These are phyloP conservation scores for Triplophysa bombifrons DNA, from an alignment of 2,797 vertebrate species.

Conservation along the genomic window DNA sequence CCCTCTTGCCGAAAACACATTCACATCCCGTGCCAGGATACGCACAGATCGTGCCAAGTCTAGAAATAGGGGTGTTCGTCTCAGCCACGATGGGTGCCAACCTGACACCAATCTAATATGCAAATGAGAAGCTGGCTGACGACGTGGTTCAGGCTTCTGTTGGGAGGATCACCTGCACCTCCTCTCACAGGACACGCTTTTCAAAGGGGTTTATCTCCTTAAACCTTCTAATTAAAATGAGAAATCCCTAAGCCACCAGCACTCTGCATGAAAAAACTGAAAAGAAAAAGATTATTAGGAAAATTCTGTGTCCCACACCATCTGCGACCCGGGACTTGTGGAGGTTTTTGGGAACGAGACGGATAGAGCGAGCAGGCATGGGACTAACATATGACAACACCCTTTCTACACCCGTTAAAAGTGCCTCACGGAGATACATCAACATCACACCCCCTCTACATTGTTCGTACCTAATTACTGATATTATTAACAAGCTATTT, in stretches of 20 bases:
- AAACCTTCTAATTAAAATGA: slow-evolving; percentile 96
- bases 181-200: slow-evolving; percentile 84
- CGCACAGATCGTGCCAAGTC: slow-evolving; percentile 55
- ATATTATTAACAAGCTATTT: slow-evolving; percentile 87
- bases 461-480: slow-evolving; percentile 92
- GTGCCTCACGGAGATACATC: slow-evolving; percentile 75
- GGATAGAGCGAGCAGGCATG: slow-evolving; percentile 34
- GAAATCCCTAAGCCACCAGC: slow-evolving; percentile 80
- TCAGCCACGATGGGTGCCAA: slow-evolving; percentile 79
- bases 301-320: slow-evolving; percentile 89
- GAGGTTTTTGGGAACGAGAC: slow-evolving; percentile 70
- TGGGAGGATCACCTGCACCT: slow-evolving; percentile 89
- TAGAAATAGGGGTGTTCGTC: slow-evolving; percentile 59
- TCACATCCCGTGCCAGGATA: slow-evolving; percentile 48
- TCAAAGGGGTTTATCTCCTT: slow-evolving; percentile 92
- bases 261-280: slow-evolving; percentile 53
- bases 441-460: slow-evolving; percentile 86
- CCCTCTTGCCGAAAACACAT: slow-evolving; percentile 43
- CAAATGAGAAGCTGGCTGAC: slow-evolving; percentile 81
- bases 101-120: slow-evolving; percentile 84
- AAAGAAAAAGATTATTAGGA: slow-evolving; percentile 90
- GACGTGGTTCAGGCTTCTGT: slow-evolving; percentile 79
- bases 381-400: slow-evolving; percentile 47
- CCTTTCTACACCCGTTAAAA: slow-evolving; percentile 46
- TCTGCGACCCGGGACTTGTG: slow-evolving; percentile 89